Conservation (phyloP, 2,888 invertebrate genomes). For the Agrotis clavis region DNA sequence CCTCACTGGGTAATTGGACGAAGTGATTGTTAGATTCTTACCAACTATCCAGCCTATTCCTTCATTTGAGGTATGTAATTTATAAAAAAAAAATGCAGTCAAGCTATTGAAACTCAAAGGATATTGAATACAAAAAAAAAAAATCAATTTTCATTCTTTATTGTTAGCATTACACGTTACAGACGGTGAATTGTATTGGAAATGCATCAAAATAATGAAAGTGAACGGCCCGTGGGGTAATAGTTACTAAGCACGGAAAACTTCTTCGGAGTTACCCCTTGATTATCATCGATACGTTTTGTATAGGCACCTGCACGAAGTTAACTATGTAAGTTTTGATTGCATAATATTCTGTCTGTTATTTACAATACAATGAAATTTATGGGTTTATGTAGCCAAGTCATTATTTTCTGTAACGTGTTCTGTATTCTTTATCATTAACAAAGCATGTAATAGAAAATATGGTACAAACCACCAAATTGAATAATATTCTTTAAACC, state of each 20-base stretch:
- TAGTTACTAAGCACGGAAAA: constrained; percentile 61
- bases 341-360: constrained; percentile 9
- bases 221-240: constrained; percentile 52
- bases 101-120: constrained; percentile 1
- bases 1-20: no score
- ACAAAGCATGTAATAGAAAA: no score
- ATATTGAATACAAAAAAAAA: constrained; percentile 50
- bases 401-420: background rate
- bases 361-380: background rate
- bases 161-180: constrained; percentile 52
- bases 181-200: constrained; percentile 58
- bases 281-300: constrained; percentile 39
- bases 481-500: no score
- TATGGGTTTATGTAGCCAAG: background rate
- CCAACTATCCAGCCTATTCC: no score
- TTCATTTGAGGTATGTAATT: no score
- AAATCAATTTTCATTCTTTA: constrained; percentile 51
- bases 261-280: constrained; percentile 54
- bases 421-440: no score
- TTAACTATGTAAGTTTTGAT: constrained; percentile 21
- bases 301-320: constrained; percentile 46
- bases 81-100: no score
- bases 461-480: no score
- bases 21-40: no score
- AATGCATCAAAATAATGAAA: constrained; percentile 68